Base-by-base conservation (phyloP, 2,888 invertebrate species). In the Junonia oenone region DNA sequence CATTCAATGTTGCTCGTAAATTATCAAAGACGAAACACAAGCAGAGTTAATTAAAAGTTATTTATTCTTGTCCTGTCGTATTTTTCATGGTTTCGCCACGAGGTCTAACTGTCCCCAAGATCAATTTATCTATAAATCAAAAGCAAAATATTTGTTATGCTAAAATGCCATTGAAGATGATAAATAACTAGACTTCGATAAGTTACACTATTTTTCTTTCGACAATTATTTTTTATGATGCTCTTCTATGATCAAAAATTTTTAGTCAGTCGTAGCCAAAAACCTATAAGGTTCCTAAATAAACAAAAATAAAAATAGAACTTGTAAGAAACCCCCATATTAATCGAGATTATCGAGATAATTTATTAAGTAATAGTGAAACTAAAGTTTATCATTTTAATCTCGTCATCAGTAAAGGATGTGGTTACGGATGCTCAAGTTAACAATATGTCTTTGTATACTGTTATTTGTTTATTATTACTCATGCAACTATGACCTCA, bases 41-140 rank as follows among this genome's bases (percentile, higher is more conserved):
- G 9, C 6, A 6, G 13, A 35, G 35, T 35, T 38, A 38, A 15
- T 15, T 37, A 37, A 9, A 9, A 37, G 15, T 37, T 37, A 50
- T 27, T 38, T 58, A 61, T 58, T 61, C 56, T 29, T 47, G 8
- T 37, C 58, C 47, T 50, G 54, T 53, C 52, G 50, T 29, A 13
- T 43, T 51, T 58, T 58, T 55, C 51, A 52, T 61, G 55, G 54
- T 52, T 62, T 56, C 49, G 45, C 37, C 26, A 45, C 58, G 54
- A 61, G 61, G 61, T 52, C 46, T 51, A 55, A 52, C 53, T 47
- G 56, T 22, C 15, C 35, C 61, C 62, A 60, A 54, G 61, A 52
- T 33, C 40, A 37, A 31, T 35, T 54, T 50, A 48, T 59, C 58
- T 50, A 47, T 51, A 56, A 52, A 55, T n/a, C n/a, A n/a, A n/a